phyloP scores from a whole-genome alignment of 30 jellyfish, hydroid and myxozoan species.

The Haliclystus octoradiatus region DNA sequence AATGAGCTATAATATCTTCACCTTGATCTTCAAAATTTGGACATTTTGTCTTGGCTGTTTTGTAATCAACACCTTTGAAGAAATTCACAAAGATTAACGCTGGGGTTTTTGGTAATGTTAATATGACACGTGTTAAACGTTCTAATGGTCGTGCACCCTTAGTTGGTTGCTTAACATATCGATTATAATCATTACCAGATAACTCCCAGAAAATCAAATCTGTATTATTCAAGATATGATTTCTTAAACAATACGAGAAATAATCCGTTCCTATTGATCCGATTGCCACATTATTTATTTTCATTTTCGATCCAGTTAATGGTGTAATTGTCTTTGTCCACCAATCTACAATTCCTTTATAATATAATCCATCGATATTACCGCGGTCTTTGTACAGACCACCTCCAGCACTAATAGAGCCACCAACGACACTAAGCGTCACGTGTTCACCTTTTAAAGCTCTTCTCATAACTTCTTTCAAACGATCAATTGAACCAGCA shows the following conservation, averaged over 20 bases:
- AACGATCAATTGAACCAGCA: conserved; percentile 87
- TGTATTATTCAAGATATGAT: conserved; percentile 64
- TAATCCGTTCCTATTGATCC: conserved; percentile 97
- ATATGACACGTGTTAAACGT: conserved; percentile 84
- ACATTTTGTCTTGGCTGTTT: conserved; percentile 46
- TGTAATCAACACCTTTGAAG: conserved; percentile 95
- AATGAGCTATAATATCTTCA: conserved; percentile 88
- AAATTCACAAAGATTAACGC: conserved; percentile 79
- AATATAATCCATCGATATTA: conserved; percentile 83
- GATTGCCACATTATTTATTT: conserved; percentile 80
- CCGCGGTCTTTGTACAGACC: conserved; percentile 94
- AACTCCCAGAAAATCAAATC: conserved; percentile 82
- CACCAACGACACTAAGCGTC: conserved; percentile 87
- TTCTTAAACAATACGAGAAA: conserved; percentile 76
- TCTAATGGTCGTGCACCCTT: conserved; percentile 97
- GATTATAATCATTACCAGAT: conserved; percentile 91
- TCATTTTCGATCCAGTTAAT: conserved; percentile 87
- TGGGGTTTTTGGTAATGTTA: conserved; percentile 73
- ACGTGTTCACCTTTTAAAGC: conserved; percentile 87
- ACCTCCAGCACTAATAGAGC: conserved; percentile 99
- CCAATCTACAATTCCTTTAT: conserved; percentile 96
- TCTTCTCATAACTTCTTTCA: conserved; percentile 79
- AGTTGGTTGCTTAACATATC: conserved; percentile 76
- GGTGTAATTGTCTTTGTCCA: conserved; percentile 93
- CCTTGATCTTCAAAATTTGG: conserved; percentile 99